These are phyloP conservation scores for Dipodomys merriami DNA, from an alignment of 2,113 vertebrate genomes.

Conservation along the genomic window DNA sequence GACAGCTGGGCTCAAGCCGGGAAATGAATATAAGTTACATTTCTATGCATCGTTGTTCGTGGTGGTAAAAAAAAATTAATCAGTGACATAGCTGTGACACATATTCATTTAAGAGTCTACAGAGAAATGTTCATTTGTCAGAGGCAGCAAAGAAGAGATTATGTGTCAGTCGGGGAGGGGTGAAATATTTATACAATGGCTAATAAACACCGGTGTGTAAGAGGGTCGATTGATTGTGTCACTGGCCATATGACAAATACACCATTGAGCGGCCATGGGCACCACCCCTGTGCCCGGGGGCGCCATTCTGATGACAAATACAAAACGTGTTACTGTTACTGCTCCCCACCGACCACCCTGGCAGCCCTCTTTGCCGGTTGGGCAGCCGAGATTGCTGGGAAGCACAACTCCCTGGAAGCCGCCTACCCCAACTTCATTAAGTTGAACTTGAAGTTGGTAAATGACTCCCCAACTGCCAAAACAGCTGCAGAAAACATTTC, in stretches of 20 bases:
- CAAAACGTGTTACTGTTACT: slow-evolving; percentile 67
- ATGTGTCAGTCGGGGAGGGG: slow-evolving; percentile 82
- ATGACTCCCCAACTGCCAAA: slow-evolving; percentile 76
- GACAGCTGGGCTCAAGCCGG: slow-evolving; percentile 81
- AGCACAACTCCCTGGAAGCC: slow-evolving; percentile 68
- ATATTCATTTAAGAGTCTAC: slow-evolving; percentile 84
- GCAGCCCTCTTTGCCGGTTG: slow-evolving; percentile 38
- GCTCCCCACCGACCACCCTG: slow-evolving; percentile 57
- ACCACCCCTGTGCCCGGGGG: slow-evolving; percentile 77
- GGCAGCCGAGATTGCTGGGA: slow-evolving; percentile 55
- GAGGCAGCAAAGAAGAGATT: slow-evolving; percentile 81
- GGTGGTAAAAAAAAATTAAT: slow-evolving; percentile 82
- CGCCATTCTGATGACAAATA: slow-evolving; percentile 80
- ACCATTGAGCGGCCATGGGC: slow-evolving; percentile 70
- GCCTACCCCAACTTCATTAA: slow-evolving; percentile 76
- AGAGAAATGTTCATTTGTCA: slow-evolving; percentile 85
- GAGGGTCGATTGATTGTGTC: slow-evolving; percentile 83
- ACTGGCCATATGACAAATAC: slow-evolving; percentile 80
- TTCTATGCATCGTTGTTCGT: slow-evolving; percentile 83
- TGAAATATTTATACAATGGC: slow-evolving; percentile 83
- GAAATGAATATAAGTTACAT: slow-evolving; percentile 84
- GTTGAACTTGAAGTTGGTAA: slow-evolving; percentile 73
- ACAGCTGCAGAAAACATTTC: slow-evolving; percentile 68
- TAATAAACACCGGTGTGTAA: slow-evolving; percentile 81
- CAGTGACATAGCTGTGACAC: slow-evolving; percentile 84